These are phyloP conservation scores for Sericinus montela DNA, from an alignment of 2,888 invertebrate species.

Conservation along the genomic window DNA sequence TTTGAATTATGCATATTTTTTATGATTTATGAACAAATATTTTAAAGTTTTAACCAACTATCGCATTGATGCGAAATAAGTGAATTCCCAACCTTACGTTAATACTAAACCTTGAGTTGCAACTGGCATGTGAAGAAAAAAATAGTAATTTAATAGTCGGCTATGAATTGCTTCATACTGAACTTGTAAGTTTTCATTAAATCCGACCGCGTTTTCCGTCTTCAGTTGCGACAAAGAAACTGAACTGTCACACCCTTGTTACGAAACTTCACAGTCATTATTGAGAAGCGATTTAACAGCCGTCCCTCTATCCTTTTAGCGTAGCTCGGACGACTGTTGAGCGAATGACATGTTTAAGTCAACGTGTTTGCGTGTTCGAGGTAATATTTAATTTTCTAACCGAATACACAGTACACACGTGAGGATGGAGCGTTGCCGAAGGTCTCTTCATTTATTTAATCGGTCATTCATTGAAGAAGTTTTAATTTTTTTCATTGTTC, in stretches of 20 bases:
- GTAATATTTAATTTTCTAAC: constrained; percentile 2
- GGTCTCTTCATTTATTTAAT: too few relatives aligned
- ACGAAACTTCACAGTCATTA: background rate
- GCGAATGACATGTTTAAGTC: background rate
- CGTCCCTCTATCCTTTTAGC: background rate
- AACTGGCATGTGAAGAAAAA: background rate
- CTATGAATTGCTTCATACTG: too few relatives aligned
- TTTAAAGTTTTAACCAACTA: too few relatives aligned
- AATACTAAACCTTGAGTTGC: too few relatives aligned
- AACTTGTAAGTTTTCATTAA: background rate
- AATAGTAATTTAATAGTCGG: background rate
- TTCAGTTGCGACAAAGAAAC: constrained; percentile 1
- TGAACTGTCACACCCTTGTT: background rate
- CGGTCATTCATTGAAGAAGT: too few relatives aligned
- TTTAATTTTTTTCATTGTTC: too few relatives aligned
- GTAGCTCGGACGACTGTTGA: background rate
- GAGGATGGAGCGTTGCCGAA: too few relatives aligned
- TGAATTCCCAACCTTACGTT: too few relatives aligned
- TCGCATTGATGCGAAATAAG: too few relatives aligned
- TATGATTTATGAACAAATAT: too few relatives aligned
- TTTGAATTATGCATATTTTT: too few relatives aligned
- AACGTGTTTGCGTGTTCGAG: background rate
- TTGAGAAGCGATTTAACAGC: constrained; percentile 1
- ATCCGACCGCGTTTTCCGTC: background rate
- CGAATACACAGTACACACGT: background rate